Evolutionary conservation across 2,888 invertebrate genomes (phyloP), one percentile per base, ranked within the genome.

Genomic region (Chironomus tentans): DNA sequence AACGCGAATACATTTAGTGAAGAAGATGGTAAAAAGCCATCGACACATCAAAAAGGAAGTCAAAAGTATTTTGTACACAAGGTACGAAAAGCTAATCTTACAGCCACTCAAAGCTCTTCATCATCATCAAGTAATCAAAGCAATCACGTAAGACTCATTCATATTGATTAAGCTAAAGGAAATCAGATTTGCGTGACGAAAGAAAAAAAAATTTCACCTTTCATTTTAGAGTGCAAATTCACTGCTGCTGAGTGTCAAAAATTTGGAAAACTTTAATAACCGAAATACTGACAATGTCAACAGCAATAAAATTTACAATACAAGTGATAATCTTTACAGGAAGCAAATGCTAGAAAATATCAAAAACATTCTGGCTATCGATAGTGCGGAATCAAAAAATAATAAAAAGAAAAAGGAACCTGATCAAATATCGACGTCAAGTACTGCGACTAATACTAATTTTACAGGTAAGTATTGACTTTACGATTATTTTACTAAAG

Each of bases 401-500:
- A 48, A 65, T 46, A 22, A 62, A 61, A 80, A 80, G 81, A 79
- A 83, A 85, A 79, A 87, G 87, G 82, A 87, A 86, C 79, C 84
- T 84, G 93, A 93, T 82, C 87, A 88, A 73, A 87, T 88, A 77
- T 93, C 93, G 61, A 86, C 93, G 77, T 93, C 93, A 72, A 93
- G 93, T 84, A 93, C 93, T 7, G 48, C 48, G 4, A 71, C 71
- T 12, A 77, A 93, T 92, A 81, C 93, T 93, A 84, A 94, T 94
- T 82, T 94, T 93, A 12, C 92, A 93, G 76, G 91, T 94, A 77
- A 93, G 56, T 56, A 18, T 18, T 18, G 1, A 56, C 7, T 7
- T 12, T n/a, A n/a, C 15, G 15, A 50, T 50, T 50, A 4, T 56
- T 56, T 56, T 6, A 7, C 15, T 38, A 10, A 38, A 38, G 38